Evolutionary conservation across 1,140 invertebrate species (phyloP), one percentile per base, ranked within the genome.

Genomic region (Chrysoperla carnea): DNA sequence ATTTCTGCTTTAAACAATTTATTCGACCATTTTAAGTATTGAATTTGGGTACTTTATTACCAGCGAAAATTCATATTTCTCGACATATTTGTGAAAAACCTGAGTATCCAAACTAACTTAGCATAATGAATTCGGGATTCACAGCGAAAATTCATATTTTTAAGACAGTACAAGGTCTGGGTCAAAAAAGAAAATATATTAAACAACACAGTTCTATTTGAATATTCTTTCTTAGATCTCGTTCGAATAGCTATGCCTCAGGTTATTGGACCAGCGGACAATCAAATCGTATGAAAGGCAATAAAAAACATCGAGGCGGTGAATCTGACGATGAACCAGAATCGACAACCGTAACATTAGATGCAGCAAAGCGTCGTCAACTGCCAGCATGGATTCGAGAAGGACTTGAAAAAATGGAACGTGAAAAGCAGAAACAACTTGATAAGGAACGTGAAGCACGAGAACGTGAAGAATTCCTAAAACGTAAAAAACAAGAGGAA

Each of bases 371-470:
- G 62, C 66, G 90, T 29, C 81, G 89, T 56, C 79, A 86, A 53
- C 69, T 98, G 17, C 93, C 93, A 37, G 84, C 84, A 6, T 98
- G 93, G 93, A 95, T 97, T 46, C 67, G 90, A 52, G 88, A 94
- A 68, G 89, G 69, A 65, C 63, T 97, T 44, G 92, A 96, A 59
- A 96, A 96, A 68, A 95, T 96, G 87, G 92, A 97, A 63, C 69
- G 83, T 39, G 91, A 96, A 50, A 96, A 96, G 61, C 78, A 81
- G 53, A 88, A 82, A 52, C 85, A 88, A 50, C 64, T 87, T 46
- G 86, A 94, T 58, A 76, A 75, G 39, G 81, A 86, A 53, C 66
- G 74, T 49, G 70, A 76, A 54, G 71, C 72, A 51, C 70, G 71
- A 47, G 69, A 75, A 47, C 63, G 71, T 50, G 75, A 78, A 48